Evolutionary conservation across 2,113 vertebrate genomes (phyloP).

Genomic region (Dipodomys spectabilis): DNA sequence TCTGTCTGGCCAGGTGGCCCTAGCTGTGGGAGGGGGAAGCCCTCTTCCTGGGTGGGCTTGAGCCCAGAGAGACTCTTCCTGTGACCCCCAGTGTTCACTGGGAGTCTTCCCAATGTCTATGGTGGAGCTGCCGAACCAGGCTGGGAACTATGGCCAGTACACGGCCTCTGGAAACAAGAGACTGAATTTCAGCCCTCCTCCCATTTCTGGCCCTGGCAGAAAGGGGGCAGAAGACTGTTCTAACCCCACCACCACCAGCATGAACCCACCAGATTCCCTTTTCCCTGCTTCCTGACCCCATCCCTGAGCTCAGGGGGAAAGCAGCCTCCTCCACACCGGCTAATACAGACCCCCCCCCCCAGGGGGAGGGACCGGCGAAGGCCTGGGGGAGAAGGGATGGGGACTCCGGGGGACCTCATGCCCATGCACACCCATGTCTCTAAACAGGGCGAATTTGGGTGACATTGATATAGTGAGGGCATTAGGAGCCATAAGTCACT

Average conservation of each 20-base stretch:
- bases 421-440: constrained; percentile 56
- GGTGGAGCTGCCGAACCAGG: neutral
- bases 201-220: neutral
- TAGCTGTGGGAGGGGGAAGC: neutral
- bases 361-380: neutral
- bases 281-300: neutral
- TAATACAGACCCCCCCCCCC: neutral
- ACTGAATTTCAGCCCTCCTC: neutral
- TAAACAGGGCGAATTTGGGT: constrained; percentile 80
- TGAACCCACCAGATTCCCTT: neutral
- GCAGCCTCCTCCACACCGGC: neutral
- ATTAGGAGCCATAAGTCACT: constrained; percentile 90
- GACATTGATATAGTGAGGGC: constrained; percentile 90
- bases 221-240: neutral
- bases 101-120: neutral
- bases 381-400: neutral
- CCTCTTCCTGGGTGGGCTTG: neutral
- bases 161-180: neutral
- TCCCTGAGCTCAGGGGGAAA: neutral
- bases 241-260: too few relatives aligned
- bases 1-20: neutral
- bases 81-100: neutral
- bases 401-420: constrained; percentile 15
- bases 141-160: neutral
- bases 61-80: neutral